Evolutionary conservation across 2,888 invertebrate genomes (phyloP), one percentile per base, ranked within the genome.

Genomic region (Heteromurus nitidus): DNA sequence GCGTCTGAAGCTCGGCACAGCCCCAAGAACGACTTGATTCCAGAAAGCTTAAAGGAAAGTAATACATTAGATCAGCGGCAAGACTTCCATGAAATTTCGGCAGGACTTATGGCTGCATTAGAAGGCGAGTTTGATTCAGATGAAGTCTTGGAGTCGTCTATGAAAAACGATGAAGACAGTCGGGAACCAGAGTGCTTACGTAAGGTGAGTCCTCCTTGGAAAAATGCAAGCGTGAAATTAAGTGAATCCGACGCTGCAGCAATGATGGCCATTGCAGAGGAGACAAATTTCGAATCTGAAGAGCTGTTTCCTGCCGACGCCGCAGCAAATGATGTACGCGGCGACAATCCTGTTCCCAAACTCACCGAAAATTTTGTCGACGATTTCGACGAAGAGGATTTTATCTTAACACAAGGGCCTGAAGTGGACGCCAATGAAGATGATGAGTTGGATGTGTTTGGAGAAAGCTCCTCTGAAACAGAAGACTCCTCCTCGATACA

Each of bases 291-390:
- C 64, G 75, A 81, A 2, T 85, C 85, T 1, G 82, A 85, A 36
- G 85, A 85, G 24, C 47, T 85, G 31, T 85, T 85, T 81, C 60
- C 81, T 2, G 75, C 62, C 7, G 42, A n/a, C n/a, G n/a, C 11
- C n/a, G 47, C 11, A 2, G 75, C 69, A 30, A 30, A 55, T 2
- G 55, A 50, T 11, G n/a, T 50, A n/a, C 42, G 13, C 13, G 50
- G n/a, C 5, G n/a, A 50, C n/a, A 18, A 50, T 11, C 50, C 50
- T 50, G 42, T 42, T 42, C 13, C 42, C 42, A 42, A 42, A 7
- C 42, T 42, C 42, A 42, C 7, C 42, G n/a, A n/a, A n/a, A n/a
- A n/a, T n/a, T n/a, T n/a, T n/a, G n/a, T 72, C 3, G 75, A 64
- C 1, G 65, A 60, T 20, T 81, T 76, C 3, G 74, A 77, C 20